A percentile compares a stretch with the other conserved stretches of the same genome.
Evolutionary conservation across 2,797 vertebrate species (phyloP).

Genomic region (Rhinophrynus dorsalis): DNA sequence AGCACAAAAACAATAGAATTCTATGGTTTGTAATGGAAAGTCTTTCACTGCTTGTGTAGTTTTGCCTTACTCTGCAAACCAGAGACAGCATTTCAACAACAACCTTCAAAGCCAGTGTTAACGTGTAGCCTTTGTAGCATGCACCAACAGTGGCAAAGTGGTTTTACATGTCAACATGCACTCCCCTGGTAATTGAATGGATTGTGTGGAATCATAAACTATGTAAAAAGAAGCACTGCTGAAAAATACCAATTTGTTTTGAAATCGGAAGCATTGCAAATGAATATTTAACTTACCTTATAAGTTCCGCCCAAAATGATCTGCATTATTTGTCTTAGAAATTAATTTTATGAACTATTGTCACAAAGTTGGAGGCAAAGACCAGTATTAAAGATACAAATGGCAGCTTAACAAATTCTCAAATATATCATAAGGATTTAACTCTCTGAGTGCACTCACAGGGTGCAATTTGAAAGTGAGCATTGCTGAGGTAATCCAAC

Average conservation of each 20-base stretch:
- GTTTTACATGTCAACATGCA: background rate
- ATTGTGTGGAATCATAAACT: background rate
- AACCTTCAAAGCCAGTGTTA: background rate
- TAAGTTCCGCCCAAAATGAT: too few relatives aligned
- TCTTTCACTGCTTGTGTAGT: constrained; percentile 19
- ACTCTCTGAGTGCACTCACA: too few relatives aligned
- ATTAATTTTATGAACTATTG: too few relatives aligned
- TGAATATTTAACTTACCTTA: too few relatives aligned
- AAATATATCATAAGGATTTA: too few relatives aligned
- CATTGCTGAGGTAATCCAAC: too few relatives aligned
- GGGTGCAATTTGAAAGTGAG: too few relatives aligned
- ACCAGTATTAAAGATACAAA: too few relatives aligned
- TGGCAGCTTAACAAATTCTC: too few relatives aligned
- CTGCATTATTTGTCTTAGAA: too few relatives aligned
- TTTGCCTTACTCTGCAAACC: constrained; percentile 20
- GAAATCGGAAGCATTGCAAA: background rate
- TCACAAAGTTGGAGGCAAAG: too few relatives aligned
- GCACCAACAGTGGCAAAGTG: background rate
- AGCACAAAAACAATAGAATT: constrained; percentile 25
- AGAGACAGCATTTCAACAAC: background rate
- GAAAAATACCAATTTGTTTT: background rate
- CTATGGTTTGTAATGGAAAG: constrained; percentile 13
- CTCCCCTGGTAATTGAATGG: background rate
- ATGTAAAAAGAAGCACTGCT: background rate
- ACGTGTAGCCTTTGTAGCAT: constrained; percentile 1